Percentiles rank a stretch among this genome's conserved stretches.
Conservation (phyloP, 1,140 invertebrate genomes). For the Anthonomus grandis region DNA sequence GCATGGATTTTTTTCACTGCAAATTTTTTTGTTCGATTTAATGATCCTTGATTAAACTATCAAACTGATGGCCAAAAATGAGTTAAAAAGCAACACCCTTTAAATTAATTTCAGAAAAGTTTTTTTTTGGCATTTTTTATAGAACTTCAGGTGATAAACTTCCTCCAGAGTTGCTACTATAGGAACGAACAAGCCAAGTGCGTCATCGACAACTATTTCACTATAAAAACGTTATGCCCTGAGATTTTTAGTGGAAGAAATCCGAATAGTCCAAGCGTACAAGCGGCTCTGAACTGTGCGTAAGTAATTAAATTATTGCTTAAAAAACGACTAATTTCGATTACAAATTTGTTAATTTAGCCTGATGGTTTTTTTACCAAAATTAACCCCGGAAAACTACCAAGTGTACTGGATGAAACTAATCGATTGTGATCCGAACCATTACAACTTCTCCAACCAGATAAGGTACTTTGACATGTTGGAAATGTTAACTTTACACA, state of each 20-base stretch:
- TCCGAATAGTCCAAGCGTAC: conserved; percentile 50
- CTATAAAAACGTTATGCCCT: conserved; percentile 58
- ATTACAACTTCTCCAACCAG: conserved; percentile 56
- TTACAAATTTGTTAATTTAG: no score
- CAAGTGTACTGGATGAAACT: conserved; percentile 54
- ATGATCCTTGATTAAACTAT: no score
- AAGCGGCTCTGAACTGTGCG: conserved; percentile 51
- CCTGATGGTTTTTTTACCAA: conserved; percentile 46
- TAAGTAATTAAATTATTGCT: no score
- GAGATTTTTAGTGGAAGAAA: conserved; percentile 61
- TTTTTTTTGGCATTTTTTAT: no score
- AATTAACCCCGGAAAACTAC: conserved; percentile 55
- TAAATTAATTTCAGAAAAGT: no score
- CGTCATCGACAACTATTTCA: conserved; percentile 62
- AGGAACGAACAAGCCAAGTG: conserved; percentile 60
- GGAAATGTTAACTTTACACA: conserved; percentile 52
- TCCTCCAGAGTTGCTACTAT: conserved; percentile 62
- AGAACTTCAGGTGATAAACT: conserved; percentile 60
- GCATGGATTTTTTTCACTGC: no score
- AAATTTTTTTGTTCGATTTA: no score
- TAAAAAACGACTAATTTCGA: no score
- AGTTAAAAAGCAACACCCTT: no score
- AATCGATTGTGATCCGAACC: conserved; percentile 54
- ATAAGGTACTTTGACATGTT: conserved; percentile 56
- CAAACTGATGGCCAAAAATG: no score